Evolutionary conservation across 1,140 invertebrate genomes (phyloP), one percentile per base, ranked within the genome.

Genomic region (Nylanderia fulva): DNA sequence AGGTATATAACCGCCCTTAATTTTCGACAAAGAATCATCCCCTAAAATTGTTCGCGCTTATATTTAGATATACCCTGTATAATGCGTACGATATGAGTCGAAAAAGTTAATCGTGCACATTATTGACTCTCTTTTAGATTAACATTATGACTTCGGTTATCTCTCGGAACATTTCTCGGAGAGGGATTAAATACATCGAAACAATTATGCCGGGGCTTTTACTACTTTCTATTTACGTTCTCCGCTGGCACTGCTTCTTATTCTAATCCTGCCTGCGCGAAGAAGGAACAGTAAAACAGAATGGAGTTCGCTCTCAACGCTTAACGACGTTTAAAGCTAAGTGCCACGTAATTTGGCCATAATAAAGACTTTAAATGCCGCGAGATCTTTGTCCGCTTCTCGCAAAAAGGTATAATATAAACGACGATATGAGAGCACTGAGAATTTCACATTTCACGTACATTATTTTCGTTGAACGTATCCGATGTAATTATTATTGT

Each of bases 281-380:
- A 29, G 11, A n/a, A 29, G 64, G 13, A 58, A 69, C 77, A 58
- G 52, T 71, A 58, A 82, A 71, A 82, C 68, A 82, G 71, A 58
- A 63, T 69, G 13, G 52, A 71, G 36, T 71, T 58, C 66, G 58
- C 66, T 71, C 52, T 82, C 66, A 15, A 42, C 64, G 77, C 27
- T 82, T 72, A 82, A 82, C 45, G 76, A 79, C 77, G 66, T 72
- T 82, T 82, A 82, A 82, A 71, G 77, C 77, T 72, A 82, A 82
- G 77, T 82, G 77, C 77, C 77, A 82, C n/a, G 77, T 52, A 82
- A 82, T 82, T 82, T 82, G 36, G 52, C 36, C 39, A 45, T 82
- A 82, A 82, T 82, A 82, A 82, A 72, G 66, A 64, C 77, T 82
- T 72, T 60, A 72, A 72, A 39, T 48, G 24, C 36, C 64, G 11